These are phyloP conservation scores for Lophotis ruficrista DNA, from an alignment of 2,113 vertebrate genomes.

Conservation along the genomic window DNA sequence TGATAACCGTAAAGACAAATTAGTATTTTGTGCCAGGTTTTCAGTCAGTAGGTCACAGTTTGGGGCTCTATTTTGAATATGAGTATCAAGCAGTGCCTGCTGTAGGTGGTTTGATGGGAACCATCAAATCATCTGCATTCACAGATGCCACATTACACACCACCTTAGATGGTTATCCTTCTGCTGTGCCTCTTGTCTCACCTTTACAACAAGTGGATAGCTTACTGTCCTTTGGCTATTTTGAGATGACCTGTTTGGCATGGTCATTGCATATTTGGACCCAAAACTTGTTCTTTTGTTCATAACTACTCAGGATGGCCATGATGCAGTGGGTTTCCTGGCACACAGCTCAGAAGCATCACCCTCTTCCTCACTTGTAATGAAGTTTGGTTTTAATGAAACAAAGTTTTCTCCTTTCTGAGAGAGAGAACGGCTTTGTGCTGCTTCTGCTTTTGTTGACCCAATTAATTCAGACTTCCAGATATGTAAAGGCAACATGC, in stretches of 20 bases:
- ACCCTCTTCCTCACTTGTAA: background rate
- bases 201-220: background rate
- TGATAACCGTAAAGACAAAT: background rate
- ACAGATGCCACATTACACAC: background rate
- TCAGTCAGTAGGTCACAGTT: background rate
- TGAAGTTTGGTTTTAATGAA: background rate
- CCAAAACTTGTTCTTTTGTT: background rate
- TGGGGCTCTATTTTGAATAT: background rate
- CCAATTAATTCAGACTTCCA: background rate
- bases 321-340: background rate
- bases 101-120: background rate
- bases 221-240: background rate
- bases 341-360: background rate
- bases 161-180: background rate
- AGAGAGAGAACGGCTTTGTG: background rate
- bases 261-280: background rate
- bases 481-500: accelerated
- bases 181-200: background rate
- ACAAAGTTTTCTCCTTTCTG: background rate
- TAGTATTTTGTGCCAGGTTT: background rate
- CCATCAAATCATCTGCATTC: background rate
- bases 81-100: background rate
- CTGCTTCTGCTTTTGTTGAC: background rate
- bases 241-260: background rate
- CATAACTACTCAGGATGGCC: background rate